Evolutionary conservation across 1,140 invertebrate species (phyloP).

Genomic region (Drosophila sp.): DNA sequence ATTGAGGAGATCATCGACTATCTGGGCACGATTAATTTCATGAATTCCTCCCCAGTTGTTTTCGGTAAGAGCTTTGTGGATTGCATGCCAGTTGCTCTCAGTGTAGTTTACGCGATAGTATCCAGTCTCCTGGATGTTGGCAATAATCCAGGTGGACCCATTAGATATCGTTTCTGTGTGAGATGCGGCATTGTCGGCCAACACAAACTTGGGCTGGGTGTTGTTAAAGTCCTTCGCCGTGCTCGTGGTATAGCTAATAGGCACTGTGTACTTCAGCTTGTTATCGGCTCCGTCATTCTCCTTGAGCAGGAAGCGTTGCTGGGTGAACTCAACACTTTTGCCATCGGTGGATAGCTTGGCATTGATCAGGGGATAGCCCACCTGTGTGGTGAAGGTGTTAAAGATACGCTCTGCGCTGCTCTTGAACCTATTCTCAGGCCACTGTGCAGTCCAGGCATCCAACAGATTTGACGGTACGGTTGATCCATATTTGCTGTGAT

Average conservation of each 20-base stretch:
- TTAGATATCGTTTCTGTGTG: neutral
- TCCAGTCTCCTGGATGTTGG: constrained; percentile 89
- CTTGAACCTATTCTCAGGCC: constrained; percentile 41
- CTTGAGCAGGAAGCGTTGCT: constrained; percentile 86
- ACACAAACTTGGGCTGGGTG: constrained; percentile 85
- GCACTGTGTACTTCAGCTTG: constrained; percentile 86
- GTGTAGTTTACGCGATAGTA: constrained; percentile 94
- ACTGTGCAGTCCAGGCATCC: constrained; percentile 86
- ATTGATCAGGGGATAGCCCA: constrained; percentile 90
- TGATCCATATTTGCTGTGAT: constrained; percentile 81
- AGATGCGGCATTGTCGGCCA: constrained; percentile 49
- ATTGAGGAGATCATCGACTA: constrained; percentile 92
- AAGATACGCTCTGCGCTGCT: constrained; percentile 85
- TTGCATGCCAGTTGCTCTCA: constrained; percentile 87
- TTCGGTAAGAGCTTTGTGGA: constrained; percentile 86
- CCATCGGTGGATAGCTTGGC: constrained; percentile 75
- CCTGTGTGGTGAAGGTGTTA: constrained; percentile 90
- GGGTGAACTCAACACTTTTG: constrained; percentile 61
- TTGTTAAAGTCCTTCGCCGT: constrained; percentile 85
- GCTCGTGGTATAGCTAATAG: constrained; percentile 87
- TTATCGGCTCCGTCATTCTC: constrained; percentile 65
- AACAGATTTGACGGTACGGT: constrained; percentile 87
- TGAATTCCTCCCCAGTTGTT: constrained; percentile 86
- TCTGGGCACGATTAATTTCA: constrained; percentile 90
- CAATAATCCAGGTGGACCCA: constrained; percentile 87